These are phyloP conservation scores for Cyclura pinguis DNA, from an alignment of 2,797 vertebrate species.

Conservation along the genomic window DNA sequence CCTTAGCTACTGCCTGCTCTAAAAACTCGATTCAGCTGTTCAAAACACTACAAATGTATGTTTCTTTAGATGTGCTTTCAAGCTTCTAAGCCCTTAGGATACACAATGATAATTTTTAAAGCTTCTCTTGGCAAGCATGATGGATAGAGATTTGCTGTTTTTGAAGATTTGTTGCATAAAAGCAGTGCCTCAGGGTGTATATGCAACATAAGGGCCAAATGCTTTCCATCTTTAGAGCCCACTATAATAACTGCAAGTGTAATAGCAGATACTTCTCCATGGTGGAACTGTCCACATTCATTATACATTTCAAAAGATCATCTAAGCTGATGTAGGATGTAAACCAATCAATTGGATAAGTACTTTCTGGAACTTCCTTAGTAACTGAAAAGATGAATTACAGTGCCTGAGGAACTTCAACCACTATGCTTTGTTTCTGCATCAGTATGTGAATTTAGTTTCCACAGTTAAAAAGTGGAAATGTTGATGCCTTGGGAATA, in stretches of 20 bases:
- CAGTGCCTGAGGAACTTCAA: not conserved
- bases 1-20: not conserved
- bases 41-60: not conserved
- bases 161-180: slow-evolving; percentile 17
- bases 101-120: slow-evolving; percentile 4
- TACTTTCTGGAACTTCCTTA: slow-evolving; percentile 7
- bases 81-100: slow-evolving; percentile 4
- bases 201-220: not conserved
- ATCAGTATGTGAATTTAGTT: not conserved
- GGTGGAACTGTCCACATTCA: slow-evolving; percentile 21
- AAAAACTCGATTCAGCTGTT: slow-evolving; percentile 9
- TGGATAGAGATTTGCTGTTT: not conserved
- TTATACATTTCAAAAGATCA: slow-evolving; percentile 42
- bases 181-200: not conserved
- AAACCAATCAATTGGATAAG: slow-evolving; percentile 44
- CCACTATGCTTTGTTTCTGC: slow-evolving; percentile 19
- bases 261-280: slow-evolving; percentile 19
- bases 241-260: slow-evolving; percentile 9
- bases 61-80: slow-evolving; percentile 1
- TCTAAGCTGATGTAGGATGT: slow-evolving; percentile 40
- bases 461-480: slow-evolving; percentile 35
- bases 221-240: not conserved
- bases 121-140: slow-evolving; percentile 4
- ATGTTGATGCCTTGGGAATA: slow-evolving; percentile 44
- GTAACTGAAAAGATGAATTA: slow-evolving; percentile 34